phyloP scores from a whole-genome alignment of 2,888 invertebrate genomes.

The Adela reaumurella region DNA sequence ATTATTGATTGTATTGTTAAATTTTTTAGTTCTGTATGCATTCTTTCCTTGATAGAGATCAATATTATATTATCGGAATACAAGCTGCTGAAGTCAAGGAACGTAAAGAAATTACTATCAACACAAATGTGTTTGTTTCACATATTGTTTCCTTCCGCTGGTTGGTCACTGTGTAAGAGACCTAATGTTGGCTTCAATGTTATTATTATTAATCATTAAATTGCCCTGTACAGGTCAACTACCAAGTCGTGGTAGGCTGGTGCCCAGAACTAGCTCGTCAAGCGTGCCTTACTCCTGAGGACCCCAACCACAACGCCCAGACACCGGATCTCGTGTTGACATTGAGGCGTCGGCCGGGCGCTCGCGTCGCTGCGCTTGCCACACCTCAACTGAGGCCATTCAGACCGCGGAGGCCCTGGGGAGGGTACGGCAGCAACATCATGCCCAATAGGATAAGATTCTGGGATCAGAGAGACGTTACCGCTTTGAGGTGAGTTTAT shows the following conservation, averaged over 20 bases:
- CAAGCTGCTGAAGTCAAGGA: too few species aligned
- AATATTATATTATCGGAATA: too few species aligned
- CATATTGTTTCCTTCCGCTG: too few species aligned
- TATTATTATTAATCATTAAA: too few species aligned
- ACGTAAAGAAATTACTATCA: too few species aligned
- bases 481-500: background rate
- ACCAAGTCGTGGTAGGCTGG: conserved; percentile 32
- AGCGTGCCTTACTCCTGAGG: conserved; percentile 13
- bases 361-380: conserved; percentile 1
- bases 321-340: conserved; percentile 9
- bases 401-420: background rate
- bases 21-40: too few species aligned
- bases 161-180: too few species aligned
- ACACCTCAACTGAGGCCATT: background rate
- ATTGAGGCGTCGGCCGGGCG: background rate
- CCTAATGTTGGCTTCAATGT: too few species aligned
- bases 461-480: background rate
- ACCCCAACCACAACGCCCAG: background rate
- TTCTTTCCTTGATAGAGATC: too few species aligned
- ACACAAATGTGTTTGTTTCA: too few species aligned
- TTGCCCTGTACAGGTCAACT: conserved; percentile 32
- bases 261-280: conserved; percentile 1
- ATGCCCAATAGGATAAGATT: background rate
- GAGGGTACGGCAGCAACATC: background rate
- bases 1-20: too few species aligned